Base-by-base conservation (phyloP, 1,140 invertebrate species). In the Zaprionus camerounensis region DNA sequence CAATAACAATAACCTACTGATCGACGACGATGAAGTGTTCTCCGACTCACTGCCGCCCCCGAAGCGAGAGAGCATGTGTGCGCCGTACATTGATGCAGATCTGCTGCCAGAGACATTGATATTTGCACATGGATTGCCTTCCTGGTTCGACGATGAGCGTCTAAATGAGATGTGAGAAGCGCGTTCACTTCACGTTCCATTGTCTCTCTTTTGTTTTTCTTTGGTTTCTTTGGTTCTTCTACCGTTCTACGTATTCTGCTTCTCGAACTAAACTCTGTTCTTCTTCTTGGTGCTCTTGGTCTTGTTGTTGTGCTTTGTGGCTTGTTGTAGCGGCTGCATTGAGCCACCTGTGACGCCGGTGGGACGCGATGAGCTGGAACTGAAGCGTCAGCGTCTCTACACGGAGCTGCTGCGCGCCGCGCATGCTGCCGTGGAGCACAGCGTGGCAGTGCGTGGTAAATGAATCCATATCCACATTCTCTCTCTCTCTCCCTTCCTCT, bases 331-430 rank as follows among this genome's bases (percentile, higher is more conserved):
- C 71, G 88, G 91, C 68, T 92, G 88, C 79, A 92, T 94, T 77
- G 95, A 96, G 85, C 95, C 95, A 70, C 95, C 95, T 17, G 95
- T 95, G 31, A 96, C 96, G 13, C 96, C 95, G n/a, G 94, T 96
- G 20, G 96, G 96, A 51, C 94, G 95, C 49, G 96, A 97, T 91
- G 96, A 97, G 91, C 92, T 97, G 75, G 96, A 96, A 68, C 92
- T 97, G 71, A 94, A 96, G 49, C 94, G 96, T 57, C 96, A 96
- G 91, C 94, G 96, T 77, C 96, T 96, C 91, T 96, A 97, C 92
- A 96, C 96, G 49, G 96, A 96, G 81, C 93, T 97, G 62, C 94
- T 97, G 55, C 94, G 94, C 71, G 96, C 96, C 72, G 94, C 96
- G 31, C 94, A 95, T 91, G 95, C 95, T 66, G 95, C 95, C 46